A percentile compares a stretch with the other conserved stretches of the same genome.
These are phyloP conservation scores for Lepus americanus DNA, from an alignment of 2,113 vertebrate genomes.

Conservation along the genomic window DNA sequence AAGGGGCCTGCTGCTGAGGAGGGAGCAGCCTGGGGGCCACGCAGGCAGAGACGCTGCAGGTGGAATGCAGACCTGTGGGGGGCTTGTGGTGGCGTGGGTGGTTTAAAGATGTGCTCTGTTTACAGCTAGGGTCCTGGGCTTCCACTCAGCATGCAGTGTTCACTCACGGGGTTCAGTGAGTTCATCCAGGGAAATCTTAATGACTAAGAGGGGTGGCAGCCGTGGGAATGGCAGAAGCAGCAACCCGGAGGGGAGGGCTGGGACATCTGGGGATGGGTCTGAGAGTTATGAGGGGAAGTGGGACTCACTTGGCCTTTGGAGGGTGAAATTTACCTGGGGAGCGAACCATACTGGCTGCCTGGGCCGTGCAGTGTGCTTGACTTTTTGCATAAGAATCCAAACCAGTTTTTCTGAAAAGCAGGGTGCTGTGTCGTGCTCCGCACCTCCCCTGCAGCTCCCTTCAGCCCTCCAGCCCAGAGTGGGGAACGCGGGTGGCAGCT, in stretches of 20 bases:
- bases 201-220: neutral
- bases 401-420: neutral
- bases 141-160: neutral
- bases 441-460: neutral
- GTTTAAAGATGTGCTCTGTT: neutral
- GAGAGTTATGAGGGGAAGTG: too few species aligned
- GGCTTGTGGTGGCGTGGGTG: neutral
- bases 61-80: too few species aligned
- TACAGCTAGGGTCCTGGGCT: neutral
- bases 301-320: neutral
- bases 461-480: neutral
- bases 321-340: neutral
- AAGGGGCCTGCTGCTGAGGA: neutral
- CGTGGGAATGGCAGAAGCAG: neutral
- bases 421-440: neutral
- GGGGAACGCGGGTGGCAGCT: neutral
- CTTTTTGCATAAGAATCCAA: neutral
- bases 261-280: neutral
- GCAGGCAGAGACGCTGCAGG: too few species aligned
- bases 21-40: neutral
- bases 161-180: neutral
- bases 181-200: neutral
- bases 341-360: neutral
- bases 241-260: neutral
- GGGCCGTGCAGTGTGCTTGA: neutral